Conservation (phyloP, 2,113 vertebrate species). For the Seriola dumerili region DNA sequence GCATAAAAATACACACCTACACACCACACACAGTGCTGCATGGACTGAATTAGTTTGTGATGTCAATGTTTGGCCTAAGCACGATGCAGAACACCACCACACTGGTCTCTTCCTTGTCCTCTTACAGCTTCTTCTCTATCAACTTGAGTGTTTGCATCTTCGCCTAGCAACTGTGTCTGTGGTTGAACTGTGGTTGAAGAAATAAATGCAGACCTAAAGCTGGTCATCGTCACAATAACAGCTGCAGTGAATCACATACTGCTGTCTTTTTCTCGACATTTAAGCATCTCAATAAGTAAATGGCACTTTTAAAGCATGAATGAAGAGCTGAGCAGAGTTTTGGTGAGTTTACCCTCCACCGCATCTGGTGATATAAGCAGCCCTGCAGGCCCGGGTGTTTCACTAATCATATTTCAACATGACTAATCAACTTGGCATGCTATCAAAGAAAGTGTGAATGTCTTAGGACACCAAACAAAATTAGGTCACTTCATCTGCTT, state of each 20-base stretch:
- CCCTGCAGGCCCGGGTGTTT: neutral
- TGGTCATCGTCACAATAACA: neutral
- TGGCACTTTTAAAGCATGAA: neutral
- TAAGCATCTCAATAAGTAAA: conserved; percentile 15
- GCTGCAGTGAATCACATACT: neutral
- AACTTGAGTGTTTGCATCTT: conserved; percentile 8
- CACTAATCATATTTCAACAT: conserved; percentile 15
- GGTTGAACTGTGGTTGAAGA: conserved; percentile 4
- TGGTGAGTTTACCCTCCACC: neutral
- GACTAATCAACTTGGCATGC: neutral
- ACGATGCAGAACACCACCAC: neutral
- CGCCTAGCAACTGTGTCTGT: conserved; percentile 6
- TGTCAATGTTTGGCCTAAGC: conserved; percentile 10
- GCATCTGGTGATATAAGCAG: conserved; percentile 3
- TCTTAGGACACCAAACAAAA: neutral
- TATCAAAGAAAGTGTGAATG: neutral
- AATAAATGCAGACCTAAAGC: neutral
- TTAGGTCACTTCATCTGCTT: neutral
- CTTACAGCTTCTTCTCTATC: neutral
- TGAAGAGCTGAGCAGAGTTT: neutral
- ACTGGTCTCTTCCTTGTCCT: neutral
- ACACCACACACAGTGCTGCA: neutral
- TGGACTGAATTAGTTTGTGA: neutral
- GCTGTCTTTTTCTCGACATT: neutral
- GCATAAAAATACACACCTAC: neutral